Percentiles rank a stretch among this genome's conserved stretches.
Evolutionary conservation across 2,113 vertebrate species (phyloP).

Genomic region (Scortum barcoo): DNA sequence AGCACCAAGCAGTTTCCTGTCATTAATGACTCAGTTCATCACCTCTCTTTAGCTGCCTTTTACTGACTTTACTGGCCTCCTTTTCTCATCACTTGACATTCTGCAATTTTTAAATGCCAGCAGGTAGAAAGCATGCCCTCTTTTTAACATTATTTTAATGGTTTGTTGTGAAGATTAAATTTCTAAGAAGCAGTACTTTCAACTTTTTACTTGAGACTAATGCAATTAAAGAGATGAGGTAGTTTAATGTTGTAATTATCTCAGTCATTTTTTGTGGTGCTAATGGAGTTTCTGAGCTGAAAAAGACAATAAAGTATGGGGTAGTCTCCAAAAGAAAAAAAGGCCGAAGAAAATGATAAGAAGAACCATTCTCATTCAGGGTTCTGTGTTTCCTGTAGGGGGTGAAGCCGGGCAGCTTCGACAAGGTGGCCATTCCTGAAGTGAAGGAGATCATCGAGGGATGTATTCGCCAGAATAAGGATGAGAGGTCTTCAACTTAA

Average conservation of each 20-base stretch:
- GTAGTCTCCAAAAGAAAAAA: slow-evolving; percentile 23
- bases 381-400: slow-evolving; percentile 88
- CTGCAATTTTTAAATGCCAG: neutral
- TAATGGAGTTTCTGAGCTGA: slow-evolving; percentile 4
- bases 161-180: neutral
- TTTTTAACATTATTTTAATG: neutral
- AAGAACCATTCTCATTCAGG: slow-evolving; percentile 66
- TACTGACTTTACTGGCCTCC: neutral
- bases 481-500: slow-evolving; percentile 88
- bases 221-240: no score
- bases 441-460: slow-evolving; percentile 99
- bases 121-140: neutral
- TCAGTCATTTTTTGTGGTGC: neutral
- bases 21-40: slow-evolving; percentile 11
- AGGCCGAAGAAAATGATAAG: neutral
- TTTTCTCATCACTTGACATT: slow-evolving; percentile 19
- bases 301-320: neutral
- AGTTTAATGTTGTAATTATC: neutral
- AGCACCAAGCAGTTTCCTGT: slow-evolving; percentile 40
- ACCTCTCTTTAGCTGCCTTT: neutral
- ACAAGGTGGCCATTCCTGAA: slow-evolving; percentile 99
- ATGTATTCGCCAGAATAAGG: slow-evolving; percentile 98
- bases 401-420: slow-evolving; percentile 98
- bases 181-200: neutral
- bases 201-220: neutral